A percentile compares a stretch with the other conserved stretches of the same genome.
Conservation (phyloP, 2,888 invertebrate genomes). For the Ophion obscuratus region DNA sequence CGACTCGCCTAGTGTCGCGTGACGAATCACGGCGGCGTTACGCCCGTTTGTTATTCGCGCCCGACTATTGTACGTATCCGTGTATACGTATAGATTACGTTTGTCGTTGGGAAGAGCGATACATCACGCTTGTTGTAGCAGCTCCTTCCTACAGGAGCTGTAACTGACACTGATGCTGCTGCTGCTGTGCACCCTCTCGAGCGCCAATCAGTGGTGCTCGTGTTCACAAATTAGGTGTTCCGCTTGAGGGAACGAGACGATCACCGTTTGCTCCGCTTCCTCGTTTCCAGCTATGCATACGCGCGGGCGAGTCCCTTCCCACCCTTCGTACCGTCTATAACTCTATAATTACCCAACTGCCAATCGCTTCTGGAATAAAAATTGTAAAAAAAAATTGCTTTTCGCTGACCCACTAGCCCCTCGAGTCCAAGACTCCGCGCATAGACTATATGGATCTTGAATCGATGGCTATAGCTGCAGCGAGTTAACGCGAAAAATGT, state of each 20-base stretch:
- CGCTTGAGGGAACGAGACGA: slow-evolving; percentile 60
- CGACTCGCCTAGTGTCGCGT: too few relatives aligned
- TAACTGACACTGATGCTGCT: slow-evolving; percentile 37
- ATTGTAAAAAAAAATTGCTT: too few relatives aligned
- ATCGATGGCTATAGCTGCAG: too few relatives aligned
- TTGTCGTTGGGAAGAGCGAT: slow-evolving; percentile 34
- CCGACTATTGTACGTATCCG: too few relatives aligned
- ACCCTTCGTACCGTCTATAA: too few relatives aligned
- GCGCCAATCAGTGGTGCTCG: slow-evolving; percentile 58
- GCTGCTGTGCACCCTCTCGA: slow-evolving; percentile 33
- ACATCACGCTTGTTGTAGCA: slow-evolving; percentile 45
- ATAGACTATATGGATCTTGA: too few relatives aligned
- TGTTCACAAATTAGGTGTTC: slow-evolving; percentile 66
- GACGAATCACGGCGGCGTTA: too few relatives aligned
- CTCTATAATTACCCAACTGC: too few relatives aligned
- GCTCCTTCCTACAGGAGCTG: slow-evolving; percentile 33
- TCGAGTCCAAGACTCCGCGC: too few relatives aligned
- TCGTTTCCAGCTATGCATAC: not conserved
- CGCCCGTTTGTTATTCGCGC: not conserved
- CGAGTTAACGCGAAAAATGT: slow-evolving; percentile 19
- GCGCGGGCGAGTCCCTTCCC: not conserved
- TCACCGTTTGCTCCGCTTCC: slow-evolving; percentile 39
- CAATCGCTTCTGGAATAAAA: too few relatives aligned
- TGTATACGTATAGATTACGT: not conserved
- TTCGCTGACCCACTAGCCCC: too few relatives aligned